These are phyloP conservation scores for Drosophila antonietae DNA, from an alignment of 2,888 invertebrate species.

Conservation along the genomic window DNA sequence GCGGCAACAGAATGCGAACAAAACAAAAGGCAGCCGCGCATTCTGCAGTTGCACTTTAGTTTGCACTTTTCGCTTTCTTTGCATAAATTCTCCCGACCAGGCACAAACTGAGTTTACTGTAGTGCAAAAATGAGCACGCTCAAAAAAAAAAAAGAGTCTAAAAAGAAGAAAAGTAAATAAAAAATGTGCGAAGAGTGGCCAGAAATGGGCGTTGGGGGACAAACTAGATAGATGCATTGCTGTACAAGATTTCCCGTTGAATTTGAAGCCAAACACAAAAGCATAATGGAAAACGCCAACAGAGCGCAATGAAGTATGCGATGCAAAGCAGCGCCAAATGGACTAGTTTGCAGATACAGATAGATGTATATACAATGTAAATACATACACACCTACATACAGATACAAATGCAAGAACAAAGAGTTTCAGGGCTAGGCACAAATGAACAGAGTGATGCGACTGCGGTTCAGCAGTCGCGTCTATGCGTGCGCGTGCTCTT, in stretches of 20 bases:
- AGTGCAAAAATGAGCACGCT: conserved; percentile 69
- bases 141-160: conserved; percentile 16
- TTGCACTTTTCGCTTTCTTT: conserved; percentile 81
- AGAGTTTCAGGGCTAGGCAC: conserved; percentile 41
- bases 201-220: conserved; percentile 1
- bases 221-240: conserved; percentile 49
- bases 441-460: conserved; percentile 33
- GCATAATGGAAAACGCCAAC: conserved; percentile 74
- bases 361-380: conserved; percentile 2
- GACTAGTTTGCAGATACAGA: conserved; percentile 49
- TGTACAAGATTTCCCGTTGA: conserved; percentile 65
- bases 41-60: conserved; percentile 75
- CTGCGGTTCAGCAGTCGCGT: conserved; percentile 4
- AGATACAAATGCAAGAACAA: conserved; percentile 18
- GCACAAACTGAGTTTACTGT: conserved; percentile 62
- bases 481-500: conserved; percentile 18
- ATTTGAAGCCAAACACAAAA: conserved; percentile 71
- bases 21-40: conserved; percentile 76
- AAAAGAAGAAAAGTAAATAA: conserved; percentile 21
- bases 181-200: conserved; percentile 13
- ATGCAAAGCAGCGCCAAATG: conserved; percentile 50
- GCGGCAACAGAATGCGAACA: conserved; percentile 21
- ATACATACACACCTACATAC: conserved; percentile 1
- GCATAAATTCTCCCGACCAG: conserved; percentile 73
- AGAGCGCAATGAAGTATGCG: conserved; percentile 76